Evolutionary conservation across 1,140 invertebrate genomes (phyloP).

Genomic region (Scaptomyza montana): DNA sequence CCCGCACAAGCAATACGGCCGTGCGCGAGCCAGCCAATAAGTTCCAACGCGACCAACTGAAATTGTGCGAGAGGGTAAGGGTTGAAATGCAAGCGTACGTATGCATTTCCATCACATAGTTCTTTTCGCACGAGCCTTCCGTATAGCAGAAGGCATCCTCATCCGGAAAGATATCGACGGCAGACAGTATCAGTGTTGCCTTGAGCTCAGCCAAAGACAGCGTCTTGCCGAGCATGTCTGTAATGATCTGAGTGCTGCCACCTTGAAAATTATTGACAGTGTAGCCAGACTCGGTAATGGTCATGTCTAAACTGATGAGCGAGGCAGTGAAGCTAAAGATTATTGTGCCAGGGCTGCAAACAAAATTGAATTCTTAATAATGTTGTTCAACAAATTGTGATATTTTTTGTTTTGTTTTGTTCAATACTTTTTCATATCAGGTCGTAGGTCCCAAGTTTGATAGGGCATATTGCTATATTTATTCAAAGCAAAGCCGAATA

Average conservation of each 20-base stretch:
- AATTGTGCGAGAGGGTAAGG: constrained; percentile 90
- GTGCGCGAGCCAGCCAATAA: constrained; percentile 86
- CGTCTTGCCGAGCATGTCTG: constrained; percentile 77
- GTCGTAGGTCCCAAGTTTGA: constrained; percentile 93
- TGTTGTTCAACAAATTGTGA: too few species aligned
- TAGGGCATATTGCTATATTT: constrained; percentile 92
- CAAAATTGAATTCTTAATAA: too few species aligned
- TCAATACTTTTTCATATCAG: constrained; percentile 85
- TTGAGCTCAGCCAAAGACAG: constrained; percentile 70
- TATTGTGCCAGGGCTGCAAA: constrained; percentile 84
- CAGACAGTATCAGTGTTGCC: constrained; percentile 83
- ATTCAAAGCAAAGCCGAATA: constrained; percentile 89
- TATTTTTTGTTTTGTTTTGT: too few species aligned
- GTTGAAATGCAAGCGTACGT: constrained; percentile 93
- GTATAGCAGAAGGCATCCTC: constrained; percentile 93
- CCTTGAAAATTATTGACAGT: constrained; percentile 80
- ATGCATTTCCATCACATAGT: constrained; percentile 90
- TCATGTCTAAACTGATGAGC: constrained; percentile 88
- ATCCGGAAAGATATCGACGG: constrained; percentile 95
- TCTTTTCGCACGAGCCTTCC: constrained; percentile 88
- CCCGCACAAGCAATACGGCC: constrained; percentile 90
- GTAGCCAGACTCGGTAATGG: constrained; percentile 85
- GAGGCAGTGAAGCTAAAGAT: constrained; percentile 87
- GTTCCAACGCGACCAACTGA: constrained; percentile 96
- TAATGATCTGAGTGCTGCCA: constrained; percentile 71